Evolutionary conservation across 2,113 vertebrate genomes (phyloP), one percentile per base, ranked within the genome.

Genomic region (Corydoras sp.): DNA sequence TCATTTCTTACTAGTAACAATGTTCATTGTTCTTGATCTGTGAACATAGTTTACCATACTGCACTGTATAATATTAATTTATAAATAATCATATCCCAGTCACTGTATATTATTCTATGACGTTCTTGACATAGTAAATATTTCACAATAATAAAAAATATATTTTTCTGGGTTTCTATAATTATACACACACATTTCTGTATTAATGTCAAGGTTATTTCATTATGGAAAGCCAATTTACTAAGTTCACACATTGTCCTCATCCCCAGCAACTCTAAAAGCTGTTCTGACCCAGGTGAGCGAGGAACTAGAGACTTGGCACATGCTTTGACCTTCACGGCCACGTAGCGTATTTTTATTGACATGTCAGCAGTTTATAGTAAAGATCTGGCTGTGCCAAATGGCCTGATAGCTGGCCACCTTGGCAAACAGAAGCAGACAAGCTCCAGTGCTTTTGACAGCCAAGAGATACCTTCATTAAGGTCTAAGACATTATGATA

Each of bases 401-500:
- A 69, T 10, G 55, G 75, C 76, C 81, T 86, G 88, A 85, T 83
- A 84, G 85, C 81, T 77, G 77, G 66, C 81, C 80, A 85, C 83
- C 71, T 86, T 76, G 86, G 79, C 80, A 90, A 86, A 89, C 90
- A 91, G 86, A 88, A 80, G 86, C 89, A 86, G 88, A 89, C 87
- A 87, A 65, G 43, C 71, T 86, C 83, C 83, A 86, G 73, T 75
- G 80, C 51, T 62, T 84, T 83, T 77, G 85, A 81, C 87, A 90
- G 90, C 79, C 83, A 87, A 89, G 91, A 90, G 85, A 81, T 71
- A 73, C 81, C 78, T 82, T 77, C 65, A 74, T 78, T 80, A 82
- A 80, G 14, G 62, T 76, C 62, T 13, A 76, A 74, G 72, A 58
- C 32, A 15, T 30, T 56, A 76, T 68, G 70, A 71, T 71, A 50